Base-by-base conservation (phyloP, 2,888 invertebrate species). In the Graphium colonna region DNA sequence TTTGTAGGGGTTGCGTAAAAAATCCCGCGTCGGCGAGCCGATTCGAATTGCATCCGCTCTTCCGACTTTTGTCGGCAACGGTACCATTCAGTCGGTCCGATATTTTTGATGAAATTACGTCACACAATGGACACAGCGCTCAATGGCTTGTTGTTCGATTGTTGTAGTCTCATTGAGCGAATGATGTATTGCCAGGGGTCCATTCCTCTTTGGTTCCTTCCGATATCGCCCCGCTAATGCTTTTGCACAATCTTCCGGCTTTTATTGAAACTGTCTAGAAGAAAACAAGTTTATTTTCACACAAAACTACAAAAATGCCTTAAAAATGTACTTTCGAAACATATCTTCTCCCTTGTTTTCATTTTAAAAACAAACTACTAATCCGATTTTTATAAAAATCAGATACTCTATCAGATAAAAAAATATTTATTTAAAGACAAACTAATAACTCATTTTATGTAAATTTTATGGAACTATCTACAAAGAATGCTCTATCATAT, bases 101-200 rank as follows among this genome's bases (percentile, higher is more conserved):
- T 86, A 82, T 87, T 85, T 86, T 89, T 89, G 86, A 88, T 89
- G 77, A 88, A 84, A 88, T 88, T 87, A 89, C 84, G 76, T 79
- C 75, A 79, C 74, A 88, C 85, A 88, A 89, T 79, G 68, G 68
- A 65, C 65, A 63, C 68, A 71, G 66, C 71, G 76, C 77, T 81
- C 79, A 74, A 82, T 79, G 69, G 79, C 79, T 77, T 86, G 86
- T 87, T 87, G 83, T 82, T 67, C 79, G 75, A 86, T 88, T 88
- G 87, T 89, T 79, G 79, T 75, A 72, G 69, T 67, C 79, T 86
- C 80, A 87, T 89, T 86, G 85, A 85, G 63, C 71, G 79, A 77
- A 77, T 88, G 87, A 89, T 85, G 78, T 79, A 88, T 82, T 77
- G 70, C 70, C 63, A 63, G 42, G 61, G 62, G 65, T 62, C 60